phyloP scores from a whole-genome alignment of 2,113 vertebrate species.

The Hippolais icterina region DNA sequence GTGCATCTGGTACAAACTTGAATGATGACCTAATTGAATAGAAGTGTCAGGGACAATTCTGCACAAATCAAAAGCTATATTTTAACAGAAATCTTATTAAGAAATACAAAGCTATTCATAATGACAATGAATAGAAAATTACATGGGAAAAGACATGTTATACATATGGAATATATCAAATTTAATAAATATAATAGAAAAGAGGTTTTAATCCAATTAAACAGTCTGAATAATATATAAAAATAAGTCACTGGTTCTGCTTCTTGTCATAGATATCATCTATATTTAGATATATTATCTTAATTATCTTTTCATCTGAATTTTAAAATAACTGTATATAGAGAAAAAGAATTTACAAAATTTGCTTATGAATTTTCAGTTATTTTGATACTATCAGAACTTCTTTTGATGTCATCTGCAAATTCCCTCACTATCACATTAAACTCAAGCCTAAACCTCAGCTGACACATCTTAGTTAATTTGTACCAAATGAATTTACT shows the following conservation, averaged over 20 bases:
- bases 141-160: background rate
- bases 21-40: background rate
- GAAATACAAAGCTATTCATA: background rate
- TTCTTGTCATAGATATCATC: background rate
- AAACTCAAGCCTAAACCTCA: background rate
- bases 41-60: background rate
- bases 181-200: background rate
- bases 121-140: background rate
- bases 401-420: conserved; percentile 26
- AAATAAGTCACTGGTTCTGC: background rate
- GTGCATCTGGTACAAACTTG: background rate
- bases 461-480: background rate
- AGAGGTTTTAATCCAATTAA: background rate
- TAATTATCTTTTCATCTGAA: background rate
- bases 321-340: background rate
- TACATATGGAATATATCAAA: background rate
- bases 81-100: background rate
- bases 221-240: background rate
- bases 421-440: conserved; percentile 5
- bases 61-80: background rate
- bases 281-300: background rate
- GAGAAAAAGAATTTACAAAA: background rate
- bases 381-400: background rate
- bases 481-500: background rate
- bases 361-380: background rate